phyloP scores from a whole-genome alignment of 2,888 invertebrate species.

The Tridacna crocea region DNA sequence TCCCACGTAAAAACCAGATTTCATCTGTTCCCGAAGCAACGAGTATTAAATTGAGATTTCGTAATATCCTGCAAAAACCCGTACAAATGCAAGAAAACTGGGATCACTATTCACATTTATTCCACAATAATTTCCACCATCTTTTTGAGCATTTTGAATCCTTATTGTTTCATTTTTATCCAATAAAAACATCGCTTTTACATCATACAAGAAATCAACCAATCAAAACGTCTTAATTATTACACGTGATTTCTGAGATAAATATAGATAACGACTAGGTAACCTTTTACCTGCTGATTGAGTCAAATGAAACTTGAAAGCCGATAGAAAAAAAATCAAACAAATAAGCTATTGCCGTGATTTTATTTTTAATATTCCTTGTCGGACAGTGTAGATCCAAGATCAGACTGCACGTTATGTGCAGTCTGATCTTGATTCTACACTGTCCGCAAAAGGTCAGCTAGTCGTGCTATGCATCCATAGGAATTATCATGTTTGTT shows the following conservation, averaged over 20 bases:
- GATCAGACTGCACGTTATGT: too few species aligned
- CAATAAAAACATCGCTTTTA: too few species aligned
- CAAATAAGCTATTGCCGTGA: too few species aligned
- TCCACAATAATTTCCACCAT: constrained; percentile 9
- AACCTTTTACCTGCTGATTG: too few species aligned
- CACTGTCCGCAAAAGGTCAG: too few species aligned
- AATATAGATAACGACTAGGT: background rate
- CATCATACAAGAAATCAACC: background rate
- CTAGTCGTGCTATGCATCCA: too few species aligned
- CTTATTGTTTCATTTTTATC: too few species aligned
- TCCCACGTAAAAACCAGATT: constrained; percentile 6
- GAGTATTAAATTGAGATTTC: constrained; percentile 16
- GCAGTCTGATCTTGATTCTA: too few species aligned
- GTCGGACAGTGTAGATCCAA: too few species aligned
- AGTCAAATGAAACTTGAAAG: too few species aligned
- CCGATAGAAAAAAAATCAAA: too few species aligned
- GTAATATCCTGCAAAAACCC: constrained; percentile 16
- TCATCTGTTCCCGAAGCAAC: constrained; percentile 19
- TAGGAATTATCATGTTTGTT: background rate
- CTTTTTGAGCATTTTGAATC: background rate
- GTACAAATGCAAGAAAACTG: constrained; percentile 10
- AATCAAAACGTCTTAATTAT: background rate
- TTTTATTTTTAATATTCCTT: too few species aligned
- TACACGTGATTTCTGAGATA: background rate
- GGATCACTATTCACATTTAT: constrained; percentile 8